These are phyloP conservation scores for Papilio gigon DNA, from an alignment of 2,888 invertebrate species.

Conservation along the genomic window DNA sequence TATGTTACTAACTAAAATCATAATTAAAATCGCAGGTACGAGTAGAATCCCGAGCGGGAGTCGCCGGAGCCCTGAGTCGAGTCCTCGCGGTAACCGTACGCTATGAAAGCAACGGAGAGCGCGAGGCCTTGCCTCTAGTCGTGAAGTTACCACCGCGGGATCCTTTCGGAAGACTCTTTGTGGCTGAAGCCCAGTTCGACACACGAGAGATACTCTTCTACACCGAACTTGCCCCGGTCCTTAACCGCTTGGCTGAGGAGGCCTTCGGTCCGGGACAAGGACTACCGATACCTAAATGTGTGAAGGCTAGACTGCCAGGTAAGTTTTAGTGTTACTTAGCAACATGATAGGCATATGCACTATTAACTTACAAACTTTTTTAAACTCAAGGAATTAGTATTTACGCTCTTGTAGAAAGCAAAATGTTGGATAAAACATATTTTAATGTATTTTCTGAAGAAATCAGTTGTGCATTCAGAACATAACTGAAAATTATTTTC, in stretches of 20 bases:
- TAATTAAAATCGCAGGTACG: constrained; percentile 56
- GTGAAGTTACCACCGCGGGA: constrained; percentile 90
- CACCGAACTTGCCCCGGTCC: constrained; percentile 88
- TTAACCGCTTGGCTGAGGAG: constrained; percentile 86
- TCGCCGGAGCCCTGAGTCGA: constrained; percentile 89
- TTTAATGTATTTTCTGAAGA: background rate
- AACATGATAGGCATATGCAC: too few relatives aligned
- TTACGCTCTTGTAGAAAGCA: background rate
- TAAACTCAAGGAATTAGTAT: background rate
- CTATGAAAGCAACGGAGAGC: constrained; percentile 77
- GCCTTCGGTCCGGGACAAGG: constrained; percentile 69
- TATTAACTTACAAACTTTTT: too few relatives aligned
- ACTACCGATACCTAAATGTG: constrained; percentile 82
- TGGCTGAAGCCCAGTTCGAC: constrained; percentile 92
- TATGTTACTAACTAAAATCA: background rate
- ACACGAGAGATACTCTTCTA: constrained; percentile 91
- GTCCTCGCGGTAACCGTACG: constrained; percentile 88
- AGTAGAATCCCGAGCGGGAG: constrained; percentile 81
- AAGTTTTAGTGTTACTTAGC: constrained; percentile 38
- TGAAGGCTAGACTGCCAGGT: constrained; percentile 86
- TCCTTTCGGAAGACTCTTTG: constrained; percentile 90
- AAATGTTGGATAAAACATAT: constrained; percentile 5
- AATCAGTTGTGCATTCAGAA: constrained; percentile 25
- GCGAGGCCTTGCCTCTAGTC: constrained; percentile 80
- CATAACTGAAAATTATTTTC: constrained; percentile 27